phyloP scores from a whole-genome alignment of 2,113 vertebrate genomes.

The Ciconia boyciana region DNA sequence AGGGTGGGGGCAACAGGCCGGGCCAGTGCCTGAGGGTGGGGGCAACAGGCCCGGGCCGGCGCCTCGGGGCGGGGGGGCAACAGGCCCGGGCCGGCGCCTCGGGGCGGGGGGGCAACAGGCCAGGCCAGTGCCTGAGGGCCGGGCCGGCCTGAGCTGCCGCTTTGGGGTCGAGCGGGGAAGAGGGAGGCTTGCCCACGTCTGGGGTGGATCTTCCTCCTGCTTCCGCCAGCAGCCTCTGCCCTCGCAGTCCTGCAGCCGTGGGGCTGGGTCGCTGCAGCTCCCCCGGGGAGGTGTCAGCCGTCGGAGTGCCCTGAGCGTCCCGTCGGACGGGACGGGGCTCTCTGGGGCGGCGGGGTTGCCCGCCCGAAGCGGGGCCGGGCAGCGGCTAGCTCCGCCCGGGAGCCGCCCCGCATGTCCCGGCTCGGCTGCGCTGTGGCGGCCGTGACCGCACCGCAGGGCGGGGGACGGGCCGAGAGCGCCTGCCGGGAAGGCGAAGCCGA shows the following conservation, averaged over 20 bases:
- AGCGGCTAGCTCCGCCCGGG: background rate
- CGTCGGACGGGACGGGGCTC: background rate
- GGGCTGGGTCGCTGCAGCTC: background rate
- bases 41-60: too few species aligned
- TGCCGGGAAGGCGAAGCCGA: background rate
- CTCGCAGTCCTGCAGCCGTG: background rate
- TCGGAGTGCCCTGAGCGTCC: too few species aligned
- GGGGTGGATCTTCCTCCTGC: background rate
- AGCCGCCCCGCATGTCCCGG: background rate
- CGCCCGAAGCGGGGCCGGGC: background rate
- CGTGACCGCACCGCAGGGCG: background rate
- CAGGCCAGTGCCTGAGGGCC: too few species aligned
- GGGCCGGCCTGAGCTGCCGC: background rate
- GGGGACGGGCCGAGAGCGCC: background rate
- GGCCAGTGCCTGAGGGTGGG: too few species aligned
- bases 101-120: background rate
- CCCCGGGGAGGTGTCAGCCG: background rate
- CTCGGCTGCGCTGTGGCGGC: background rate
- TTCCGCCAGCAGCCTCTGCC: background rate
- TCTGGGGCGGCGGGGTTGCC: background rate
- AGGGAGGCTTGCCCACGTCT: background rate
- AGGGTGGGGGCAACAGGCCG: too few species aligned
- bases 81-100: too few species aligned
- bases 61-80: too few species aligned
- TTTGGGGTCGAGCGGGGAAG: background rate